Base-by-base conservation (phyloP, 2,797 vertebrate genomes). In the Argya squamiceps region DNA sequence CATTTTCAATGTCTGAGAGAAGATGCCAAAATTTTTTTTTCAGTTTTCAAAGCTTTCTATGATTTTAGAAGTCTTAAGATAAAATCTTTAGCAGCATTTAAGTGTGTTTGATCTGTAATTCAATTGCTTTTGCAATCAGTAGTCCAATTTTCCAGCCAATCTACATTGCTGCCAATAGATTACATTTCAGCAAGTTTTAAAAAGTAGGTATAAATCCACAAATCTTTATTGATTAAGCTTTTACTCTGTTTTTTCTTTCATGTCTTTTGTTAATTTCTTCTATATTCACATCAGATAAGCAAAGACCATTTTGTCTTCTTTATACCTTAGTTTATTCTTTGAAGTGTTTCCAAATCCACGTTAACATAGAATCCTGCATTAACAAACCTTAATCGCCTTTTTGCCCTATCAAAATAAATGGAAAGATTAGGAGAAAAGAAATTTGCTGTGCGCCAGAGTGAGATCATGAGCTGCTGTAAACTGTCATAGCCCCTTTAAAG, bases 321-420 rank as follows among this genome's bases (percentile, higher is more conserved):
- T 58, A 65, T 75, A n/a, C 5, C 15, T 71, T 27, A n/a, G 37
- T 75, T 88, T 55, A 59, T 65, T 87, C 67, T 87, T 87, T 84
- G 59, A 93, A 92, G 39, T 37, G 6, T 81, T 93, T 90, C 63
- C 74, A 93, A 93, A 79, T 89, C 75, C 24, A 18, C 2, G 2
- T 58, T 89, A 75, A 65, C 17, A 23, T 56, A 26, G 41, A 86
- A 78, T 60, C 22, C 19, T 80, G 36, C 12, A 22, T 62, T 87
- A 76, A 41, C 15, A 29, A 17, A 82, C 24, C 26, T 32, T 63
- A 49, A 49, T 74, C 0, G 0, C 29, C 34, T 82, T 92, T 91
- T 70, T 70, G 18, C 22, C 14, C 37, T 12, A 63, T 71, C 13
- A n/a, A 49, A 93, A 70, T 56, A 15, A 67, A 62, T 43, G 30